Percentiles rank a stretch among this genome's conserved stretches.
These are phyloP conservation scores for Portevinia maculata DNA, from an alignment of 2,888 invertebrate genomes.

Conservation along the genomic window DNA sequence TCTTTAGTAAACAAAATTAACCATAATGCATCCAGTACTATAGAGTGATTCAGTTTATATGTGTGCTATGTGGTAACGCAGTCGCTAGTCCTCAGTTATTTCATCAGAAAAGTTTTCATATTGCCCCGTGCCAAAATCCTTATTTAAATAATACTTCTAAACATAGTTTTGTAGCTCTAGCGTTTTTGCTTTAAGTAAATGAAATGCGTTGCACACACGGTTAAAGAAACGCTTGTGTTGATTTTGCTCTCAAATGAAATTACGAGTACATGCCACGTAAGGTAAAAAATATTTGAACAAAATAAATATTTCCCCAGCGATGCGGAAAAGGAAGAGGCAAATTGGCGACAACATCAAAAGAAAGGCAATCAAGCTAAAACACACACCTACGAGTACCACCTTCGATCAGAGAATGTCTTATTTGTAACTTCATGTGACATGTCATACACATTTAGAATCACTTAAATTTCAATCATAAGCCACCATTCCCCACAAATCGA, in stretches of 20 bases:
- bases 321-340: slow-evolving; percentile 5
- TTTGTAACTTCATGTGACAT: slow-evolving; percentile 33
- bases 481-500: slow-evolving; percentile 6
- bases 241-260: slow-evolving; percentile 12
- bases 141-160: background rate
- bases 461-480: slow-evolving; percentile 64
- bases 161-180: background rate
- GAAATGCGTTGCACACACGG: background rate
- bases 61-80: no score
- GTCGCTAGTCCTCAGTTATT: no score
- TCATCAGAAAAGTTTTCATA: no score
- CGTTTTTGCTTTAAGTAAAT: background rate
- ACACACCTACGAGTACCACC: background rate
- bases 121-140: background rate
- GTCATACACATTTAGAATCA: slow-evolving; percentile 56
- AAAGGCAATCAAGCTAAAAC: slow-evolving; percentile 7
- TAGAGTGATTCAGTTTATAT: no score
- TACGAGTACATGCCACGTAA: background rate
- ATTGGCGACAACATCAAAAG: slow-evolving; percentile 36
- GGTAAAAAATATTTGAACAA: slow-evolving; percentile 3
- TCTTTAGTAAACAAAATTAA: no score
- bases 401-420: slow-evolving; percentile 6
- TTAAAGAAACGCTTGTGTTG: slow-evolving; percentile 14
- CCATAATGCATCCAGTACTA: no score
- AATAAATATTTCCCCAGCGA: slow-evolving; percentile 20